Conservation (phyloP, 1,140 invertebrate genomes). For the Akabosia matsudoensis region DNA sequence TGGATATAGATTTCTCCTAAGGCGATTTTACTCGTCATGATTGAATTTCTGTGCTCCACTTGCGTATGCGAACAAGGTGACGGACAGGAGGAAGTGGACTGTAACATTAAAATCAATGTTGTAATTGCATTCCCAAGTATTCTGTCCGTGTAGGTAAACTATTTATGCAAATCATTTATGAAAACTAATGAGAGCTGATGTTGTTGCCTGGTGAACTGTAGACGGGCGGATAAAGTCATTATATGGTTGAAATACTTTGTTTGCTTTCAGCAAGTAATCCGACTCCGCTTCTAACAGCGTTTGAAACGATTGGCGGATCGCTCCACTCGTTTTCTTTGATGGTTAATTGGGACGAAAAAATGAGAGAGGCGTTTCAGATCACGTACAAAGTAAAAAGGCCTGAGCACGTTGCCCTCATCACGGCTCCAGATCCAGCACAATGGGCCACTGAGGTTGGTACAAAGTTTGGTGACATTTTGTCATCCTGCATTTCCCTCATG, state of each 20-base stretch:
- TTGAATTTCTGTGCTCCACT: too few species aligned
- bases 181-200: too few species aligned
- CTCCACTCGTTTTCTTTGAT: slow-evolving; percentile 38
- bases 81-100: too few species aligned
- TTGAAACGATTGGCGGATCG: slow-evolving; percentile 33
- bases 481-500: slow-evolving; percentile 34
- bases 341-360: slow-evolving; percentile 44
- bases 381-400: slow-evolving; percentile 36
- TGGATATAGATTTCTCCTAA: too few species aligned
- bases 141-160: too few species aligned
- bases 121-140: too few species aligned
- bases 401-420: slow-evolving; percentile 36
- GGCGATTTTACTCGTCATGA: too few species aligned
- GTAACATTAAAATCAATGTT: too few species aligned
- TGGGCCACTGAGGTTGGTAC: slow-evolving; percentile 39
- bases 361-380: slow-evolving; percentile 29
- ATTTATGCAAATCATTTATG: too few species aligned
- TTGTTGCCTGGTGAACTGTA: background rate
- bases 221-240: background rate
- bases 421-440: slow-evolving; percentile 6
- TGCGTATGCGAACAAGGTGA: too few species aligned
- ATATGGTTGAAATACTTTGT: background rate
- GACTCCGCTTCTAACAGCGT: slow-evolving; percentile 30
- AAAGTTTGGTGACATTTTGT: slow-evolving; percentile 41
- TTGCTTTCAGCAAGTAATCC: slow-evolving; percentile 25